phyloP scores from a whole-genome alignment of 2,797 vertebrate genomes.

The Limosa lapponica region DNA sequence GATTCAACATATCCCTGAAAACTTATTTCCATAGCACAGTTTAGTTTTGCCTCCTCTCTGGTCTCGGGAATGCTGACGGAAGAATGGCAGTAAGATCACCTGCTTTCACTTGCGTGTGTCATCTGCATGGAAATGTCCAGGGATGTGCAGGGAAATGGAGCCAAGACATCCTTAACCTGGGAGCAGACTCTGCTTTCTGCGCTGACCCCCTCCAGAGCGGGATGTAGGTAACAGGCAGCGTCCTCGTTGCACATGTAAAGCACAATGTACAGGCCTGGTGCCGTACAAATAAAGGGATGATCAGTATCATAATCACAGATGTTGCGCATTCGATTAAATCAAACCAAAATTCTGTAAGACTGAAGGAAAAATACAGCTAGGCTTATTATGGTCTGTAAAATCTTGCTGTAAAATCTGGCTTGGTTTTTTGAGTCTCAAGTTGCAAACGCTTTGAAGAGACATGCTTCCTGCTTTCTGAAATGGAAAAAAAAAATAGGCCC shows the following conservation, averaged over 20 bases:
- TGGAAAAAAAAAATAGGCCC: neutral
- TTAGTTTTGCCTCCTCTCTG: neutral
- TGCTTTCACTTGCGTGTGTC: neutral
- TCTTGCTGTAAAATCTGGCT: neutral
- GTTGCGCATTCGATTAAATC: rapidly evolving
- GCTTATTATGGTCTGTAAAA: neutral
- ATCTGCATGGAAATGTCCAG: neutral
- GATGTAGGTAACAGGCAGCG: neutral
- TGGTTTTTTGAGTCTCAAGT: neutral
- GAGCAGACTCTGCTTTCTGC: neutral
- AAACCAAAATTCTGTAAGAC: neutral
- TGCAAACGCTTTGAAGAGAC: neutral
- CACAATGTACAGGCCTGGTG: rapidly evolving
- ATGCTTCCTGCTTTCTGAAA: neutral
- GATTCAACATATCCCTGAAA: neutral
- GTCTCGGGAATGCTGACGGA: neutral
- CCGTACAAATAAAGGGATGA: neutral
- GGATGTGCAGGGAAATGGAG: neutral
- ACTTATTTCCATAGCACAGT: neutral
- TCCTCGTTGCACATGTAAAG: neutral
- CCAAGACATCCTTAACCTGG: neutral
- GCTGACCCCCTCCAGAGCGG: rapidly evolving
- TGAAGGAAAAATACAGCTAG: neutral
- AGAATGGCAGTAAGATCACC: neutral
- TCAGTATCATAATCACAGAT: neutral